Evolutionary conservation across 35 echinoderm and acorn worm genomes (phyloP).

Genomic region (Acanthaster planci): DNA sequence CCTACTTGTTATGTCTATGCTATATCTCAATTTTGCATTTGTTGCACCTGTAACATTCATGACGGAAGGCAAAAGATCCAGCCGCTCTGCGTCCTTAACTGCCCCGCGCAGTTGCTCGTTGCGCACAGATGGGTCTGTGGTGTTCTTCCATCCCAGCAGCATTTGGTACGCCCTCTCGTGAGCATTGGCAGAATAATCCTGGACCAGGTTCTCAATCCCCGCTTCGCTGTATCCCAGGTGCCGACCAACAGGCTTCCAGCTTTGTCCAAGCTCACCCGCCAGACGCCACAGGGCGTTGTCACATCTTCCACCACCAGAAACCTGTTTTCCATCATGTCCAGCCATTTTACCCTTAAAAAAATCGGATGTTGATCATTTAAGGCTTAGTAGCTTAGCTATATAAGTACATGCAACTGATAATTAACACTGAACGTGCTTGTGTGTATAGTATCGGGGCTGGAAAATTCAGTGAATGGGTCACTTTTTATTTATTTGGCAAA

Average conservation of each 20-base stretch:
- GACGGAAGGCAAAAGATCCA: neutral
- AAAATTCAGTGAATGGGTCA: no score
- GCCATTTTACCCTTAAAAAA: no score
- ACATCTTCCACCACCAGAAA: no score
- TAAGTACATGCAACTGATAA: no score
- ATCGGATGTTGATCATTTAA: no score
- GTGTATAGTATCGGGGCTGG: no score
- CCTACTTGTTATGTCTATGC: no score
- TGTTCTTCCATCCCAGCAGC: conserved; percentile 24
- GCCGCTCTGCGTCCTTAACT: neutral
- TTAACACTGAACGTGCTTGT: no score
- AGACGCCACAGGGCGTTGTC: conserved; percentile 1
- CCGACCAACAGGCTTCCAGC: conserved; percentile 37
- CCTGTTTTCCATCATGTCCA: no score
- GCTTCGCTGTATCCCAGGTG: conserved; percentile 22
- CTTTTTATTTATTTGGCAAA: no score
- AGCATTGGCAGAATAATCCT: neutral
- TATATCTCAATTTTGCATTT: no score
- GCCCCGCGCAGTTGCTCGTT: neutral
- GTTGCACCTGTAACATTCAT: neutral
- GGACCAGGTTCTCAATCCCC: conserved; percentile 15
- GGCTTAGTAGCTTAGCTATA: no score
- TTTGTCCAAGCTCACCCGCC: conserved; percentile 12
- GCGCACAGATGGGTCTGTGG: neutral
- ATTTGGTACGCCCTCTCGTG: conserved; percentile 38